Base-by-base conservation (phyloP, 2,888 invertebrate genomes). In the Hemaris fuciformis region DNA sequence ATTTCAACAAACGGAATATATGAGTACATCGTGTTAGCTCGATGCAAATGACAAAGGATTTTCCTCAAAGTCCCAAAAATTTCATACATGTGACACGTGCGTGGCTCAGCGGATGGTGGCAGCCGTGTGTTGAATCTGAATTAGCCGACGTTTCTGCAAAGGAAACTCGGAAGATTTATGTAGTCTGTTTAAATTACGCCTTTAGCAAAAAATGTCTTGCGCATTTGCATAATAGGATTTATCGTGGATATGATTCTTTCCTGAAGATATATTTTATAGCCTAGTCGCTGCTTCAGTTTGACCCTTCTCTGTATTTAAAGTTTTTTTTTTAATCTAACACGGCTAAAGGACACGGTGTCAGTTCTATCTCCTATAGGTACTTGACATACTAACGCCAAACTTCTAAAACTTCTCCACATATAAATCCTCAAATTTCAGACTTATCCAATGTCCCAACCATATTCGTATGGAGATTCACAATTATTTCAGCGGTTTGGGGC, bases 1-100 rank as follows among this genome's bases (percentile, higher is more conserved):
- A 38, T 76, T 56, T 41, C 57, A n/a, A 22, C 38, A 57, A 57
- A 57, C 57, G 2, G 57, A 57, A 57, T 57, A 57, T 57, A 57
- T 10, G 38, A 38, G 22, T 31, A 57, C 57, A 57, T 31, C n/a
- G 57, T 57, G 41, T 57, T 53, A 15, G 57, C 23, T 34, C 38
- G 57, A 57, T 57, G 57, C 57, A 57, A 57, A 57, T 57, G 74
- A 72, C 74, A 76, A 75, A 63, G 72, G 65, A 41, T 69, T 75
- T 78, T 70, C 73, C 73, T 65, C 60, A 69, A 77, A 76, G 69
- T 73, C 67, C 74, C 63, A 62, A 71, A 76, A 77, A 76, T 71
- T 68, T 66, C 65, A 71, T 74, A 76, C 78, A 80, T 81, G 81
- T 77, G 79, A 79, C 81, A 81, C 80, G 81, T 78, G 73, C 61